phyloP scores from a whole-genome alignment of 2,113 vertebrate genomes.

The Gyps fulvus region DNA sequence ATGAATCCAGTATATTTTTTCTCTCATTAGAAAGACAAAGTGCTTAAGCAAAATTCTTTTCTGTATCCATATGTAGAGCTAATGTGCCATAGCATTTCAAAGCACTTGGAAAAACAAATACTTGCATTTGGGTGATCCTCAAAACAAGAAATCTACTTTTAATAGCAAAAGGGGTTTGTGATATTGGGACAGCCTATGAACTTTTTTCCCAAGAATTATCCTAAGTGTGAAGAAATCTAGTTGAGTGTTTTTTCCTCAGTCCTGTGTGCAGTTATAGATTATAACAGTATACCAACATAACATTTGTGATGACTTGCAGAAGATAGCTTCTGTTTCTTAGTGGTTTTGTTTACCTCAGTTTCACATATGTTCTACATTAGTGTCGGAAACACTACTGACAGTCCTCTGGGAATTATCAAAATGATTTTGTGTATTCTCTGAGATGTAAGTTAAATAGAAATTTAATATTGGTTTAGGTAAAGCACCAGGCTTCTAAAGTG shows the following conservation, averaged over 20 bases:
- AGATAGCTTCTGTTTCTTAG: background rate
- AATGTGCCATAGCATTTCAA: background rate
- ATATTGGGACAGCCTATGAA: background rate
- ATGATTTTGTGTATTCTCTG: background rate
- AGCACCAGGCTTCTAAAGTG: background rate
- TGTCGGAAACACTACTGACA: background rate
- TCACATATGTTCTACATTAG: background rate
- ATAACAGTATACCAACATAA: background rate
- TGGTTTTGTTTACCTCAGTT: background rate
- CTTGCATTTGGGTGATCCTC: background rate
- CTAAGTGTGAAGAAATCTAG: background rate
- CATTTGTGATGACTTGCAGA: background rate
- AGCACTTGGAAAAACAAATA: background rate
- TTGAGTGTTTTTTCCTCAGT: background rate
- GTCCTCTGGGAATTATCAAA: background rate
- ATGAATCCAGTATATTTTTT: background rate
- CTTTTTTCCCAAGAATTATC: background rate
- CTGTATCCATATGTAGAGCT: background rate
- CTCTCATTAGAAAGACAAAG: background rate
- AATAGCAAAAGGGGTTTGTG: background rate
- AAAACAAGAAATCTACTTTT: background rate
- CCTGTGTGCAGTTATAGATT: background rate
- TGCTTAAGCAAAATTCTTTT: background rate
- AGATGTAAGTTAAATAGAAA: slow-evolving; percentile 31
- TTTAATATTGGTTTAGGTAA: slow-evolving; percentile 35